A percentile compares a stretch with the other conserved stretches of the same genome.
These are phyloP conservation scores for Zophobas morio DNA, from an alignment of 1,140 invertebrate genomes.

Conservation along the genomic window DNA sequence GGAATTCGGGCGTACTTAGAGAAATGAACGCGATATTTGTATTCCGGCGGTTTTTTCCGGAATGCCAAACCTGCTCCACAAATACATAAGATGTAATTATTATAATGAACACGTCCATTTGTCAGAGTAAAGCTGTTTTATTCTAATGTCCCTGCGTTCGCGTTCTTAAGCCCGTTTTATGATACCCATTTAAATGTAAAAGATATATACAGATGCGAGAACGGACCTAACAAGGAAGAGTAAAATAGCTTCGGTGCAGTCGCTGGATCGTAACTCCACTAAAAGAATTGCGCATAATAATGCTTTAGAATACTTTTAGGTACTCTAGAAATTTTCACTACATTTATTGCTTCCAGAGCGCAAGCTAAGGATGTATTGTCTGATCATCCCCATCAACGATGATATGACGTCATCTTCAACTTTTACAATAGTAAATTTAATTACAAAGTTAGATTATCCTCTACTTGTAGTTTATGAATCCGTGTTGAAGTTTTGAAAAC, in stretches of 20 bases:
- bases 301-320: too few relatives aligned
- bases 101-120: constrained; percentile 35
- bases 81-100: constrained; percentile 40
- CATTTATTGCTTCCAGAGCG: too few relatives aligned
- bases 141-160: constrained; percentile 7
- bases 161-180: constrained; percentile 19
- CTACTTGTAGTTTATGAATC: too few relatives aligned
- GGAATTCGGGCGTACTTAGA: constrained; percentile 17
- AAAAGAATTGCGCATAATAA: too few relatives aligned
- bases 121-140: constrained; percentile 27
- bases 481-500: too few relatives aligned
- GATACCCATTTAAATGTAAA: constrained; percentile 30
- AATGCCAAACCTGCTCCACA: constrained; percentile 18
- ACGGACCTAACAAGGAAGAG: neutral
- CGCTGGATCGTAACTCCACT: neutral
- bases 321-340: too few relatives aligned
- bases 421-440: too few relatives aligned
- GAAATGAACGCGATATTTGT: constrained; percentile 32
- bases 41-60: constrained; percentile 5
- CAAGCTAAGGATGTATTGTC: too few relatives aligned
- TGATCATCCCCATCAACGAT: too few relatives aligned
- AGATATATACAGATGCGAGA: constrained; percentile 3
- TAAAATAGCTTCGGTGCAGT: neutral
- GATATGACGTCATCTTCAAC: too few relatives aligned
- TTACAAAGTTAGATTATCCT: too few relatives aligned